Conservation (phyloP, 2,797 vertebrate genomes). For the Aplochiton taeniatus region DNA sequence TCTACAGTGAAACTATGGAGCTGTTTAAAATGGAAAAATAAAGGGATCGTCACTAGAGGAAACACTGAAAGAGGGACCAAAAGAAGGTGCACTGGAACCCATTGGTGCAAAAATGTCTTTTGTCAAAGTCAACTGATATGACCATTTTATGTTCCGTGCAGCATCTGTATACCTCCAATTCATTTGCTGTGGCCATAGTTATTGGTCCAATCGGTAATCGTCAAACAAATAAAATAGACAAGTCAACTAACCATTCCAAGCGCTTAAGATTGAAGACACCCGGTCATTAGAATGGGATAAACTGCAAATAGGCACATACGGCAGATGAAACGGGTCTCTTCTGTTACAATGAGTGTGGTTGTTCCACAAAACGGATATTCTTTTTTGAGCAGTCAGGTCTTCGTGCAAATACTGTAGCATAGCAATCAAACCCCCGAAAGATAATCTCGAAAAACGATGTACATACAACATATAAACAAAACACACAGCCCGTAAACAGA, state of each 20-base stretch:
- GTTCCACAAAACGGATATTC: neutral
- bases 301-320: conserved; percentile 69
- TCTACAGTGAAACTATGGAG: too few species aligned
- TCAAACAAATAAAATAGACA: conserved; percentile 33
- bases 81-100: too few species aligned
- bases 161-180: conserved; percentile 13
- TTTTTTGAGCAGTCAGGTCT: conserved; percentile 22
- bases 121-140: too few species aligned
- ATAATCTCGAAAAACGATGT: neutral
- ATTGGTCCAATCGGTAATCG: too few species aligned
- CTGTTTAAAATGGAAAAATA: too few species aligned
- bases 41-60: too few species aligned
- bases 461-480: conserved; percentile 6
- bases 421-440: neutral
- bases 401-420: conserved; percentile 37
- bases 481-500: conserved; percentile 5
- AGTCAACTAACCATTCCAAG: conserved; percentile 25
- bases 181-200: conserved; percentile 14
- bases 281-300: conserved; percentile 21
- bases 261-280: neutral
- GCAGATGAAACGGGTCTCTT: conserved; percentile 52
- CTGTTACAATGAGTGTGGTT: conserved; percentile 26
- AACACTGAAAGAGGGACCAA: too few species aligned
- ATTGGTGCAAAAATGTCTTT: too few species aligned
- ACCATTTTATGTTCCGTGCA: neutral